Base-by-base conservation (phyloP, 2,797 vertebrate genomes). In the Mustela erminea region DNA sequence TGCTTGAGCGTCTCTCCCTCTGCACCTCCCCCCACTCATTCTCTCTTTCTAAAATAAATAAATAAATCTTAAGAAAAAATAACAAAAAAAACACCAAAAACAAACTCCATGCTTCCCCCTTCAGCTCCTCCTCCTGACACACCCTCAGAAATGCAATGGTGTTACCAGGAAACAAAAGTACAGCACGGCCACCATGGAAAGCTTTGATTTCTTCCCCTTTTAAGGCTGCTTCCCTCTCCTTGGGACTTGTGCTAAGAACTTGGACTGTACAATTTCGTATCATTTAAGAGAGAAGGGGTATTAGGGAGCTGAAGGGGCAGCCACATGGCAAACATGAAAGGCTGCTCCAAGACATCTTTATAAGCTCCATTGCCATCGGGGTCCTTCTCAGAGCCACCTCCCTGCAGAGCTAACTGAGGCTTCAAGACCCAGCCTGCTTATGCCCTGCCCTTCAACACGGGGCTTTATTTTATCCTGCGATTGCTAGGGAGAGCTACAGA, bases 321-420 rank as follows among this genome's bases (percentile, higher is more conserved):
- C 60, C 87, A 89, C 43, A 92, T 84, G n/a, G 87, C 87, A 96
- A 89, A 95, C 90, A 74, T 72, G 85, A 95, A 97, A 97, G 80
- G n/a, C 49, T 11, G 35, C 49, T 90, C 84, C 14, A 4, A 3
- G 83, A 64, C 14, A 8, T 87, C 80, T 74, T 94, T 62, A 56
- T 52, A 72, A 94, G 81, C 90, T 81, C n/a, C 5, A 0, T 12
- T 49, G 41, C 75, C 32, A 4, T 13, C 0, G 17, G 49, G 17
- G 17, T 23, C 66, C 80, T 72, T 95, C 93, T 87, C 32, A 64
- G 58, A 95, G 27, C 0, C 1, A 11, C 82, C 64, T 41, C 58
- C 96, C 13, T 74, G 93, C 81, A 78, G 97, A 96, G 88, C 84
- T 97, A 58, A 95, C 56, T 0, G 56, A 23, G 8, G 4, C 94